phyloP scores from a whole-genome alignment of 2,113 vertebrate species.

The Mesembrinibis cayennensis region DNA sequence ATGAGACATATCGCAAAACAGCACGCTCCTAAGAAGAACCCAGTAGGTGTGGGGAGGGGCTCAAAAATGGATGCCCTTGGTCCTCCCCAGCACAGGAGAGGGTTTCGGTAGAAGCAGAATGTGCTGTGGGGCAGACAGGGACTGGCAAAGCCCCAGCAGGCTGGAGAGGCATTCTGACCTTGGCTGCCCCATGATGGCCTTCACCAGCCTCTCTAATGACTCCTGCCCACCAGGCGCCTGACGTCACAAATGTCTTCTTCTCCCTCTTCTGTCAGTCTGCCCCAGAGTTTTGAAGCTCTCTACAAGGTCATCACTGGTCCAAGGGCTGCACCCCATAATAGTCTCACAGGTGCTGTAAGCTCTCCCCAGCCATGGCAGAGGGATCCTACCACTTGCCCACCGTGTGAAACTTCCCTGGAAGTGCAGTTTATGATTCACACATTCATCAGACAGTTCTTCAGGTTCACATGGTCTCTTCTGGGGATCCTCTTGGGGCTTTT shows the following conservation, averaged over 20 bases:
- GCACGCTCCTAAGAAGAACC: background rate
- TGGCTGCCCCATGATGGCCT: rapidly evolving
- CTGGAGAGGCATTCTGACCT: background rate
- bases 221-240: background rate
- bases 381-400: background rate
- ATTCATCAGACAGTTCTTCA: background rate
- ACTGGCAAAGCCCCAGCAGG: background rate
- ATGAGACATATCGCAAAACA: background rate
- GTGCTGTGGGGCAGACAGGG: background rate
- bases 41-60: rapidly evolving
- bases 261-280: background rate
- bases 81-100: background rate
- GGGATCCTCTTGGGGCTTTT: background rate
- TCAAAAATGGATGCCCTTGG: background rate
- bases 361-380: background rate
- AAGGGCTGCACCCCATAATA: background rate
- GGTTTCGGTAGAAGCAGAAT: background rate
- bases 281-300: background rate
- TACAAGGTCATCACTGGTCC: background rate
- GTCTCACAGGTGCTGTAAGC: background rate
- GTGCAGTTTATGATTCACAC: background rate
- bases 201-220: background rate
- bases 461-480: background rate
- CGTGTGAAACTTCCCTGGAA: background rate
- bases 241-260: background rate